These are phyloP conservation scores for Cossypha niveicapilla DNA, from an alignment of 2,797 vertebrate species.

Conservation along the genomic window DNA sequence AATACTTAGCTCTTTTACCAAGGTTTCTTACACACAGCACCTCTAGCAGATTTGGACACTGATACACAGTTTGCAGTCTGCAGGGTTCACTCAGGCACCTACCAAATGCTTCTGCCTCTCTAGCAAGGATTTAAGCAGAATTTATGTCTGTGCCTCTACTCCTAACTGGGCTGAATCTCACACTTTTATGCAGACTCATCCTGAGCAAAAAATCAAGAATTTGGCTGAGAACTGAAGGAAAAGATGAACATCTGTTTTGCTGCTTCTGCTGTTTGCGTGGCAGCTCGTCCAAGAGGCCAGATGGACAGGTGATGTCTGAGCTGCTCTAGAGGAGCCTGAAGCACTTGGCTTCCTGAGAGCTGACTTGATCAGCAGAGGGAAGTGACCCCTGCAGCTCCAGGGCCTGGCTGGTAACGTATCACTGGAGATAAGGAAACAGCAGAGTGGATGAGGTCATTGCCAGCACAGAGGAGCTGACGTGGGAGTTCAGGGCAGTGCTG, in stretches of 20 bases:
- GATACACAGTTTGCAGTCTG: rapidly evolving
- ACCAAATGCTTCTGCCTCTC: neutral
- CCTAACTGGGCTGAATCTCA: neutral
- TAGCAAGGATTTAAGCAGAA: neutral
- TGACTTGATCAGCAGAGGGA: neutral
- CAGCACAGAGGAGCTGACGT: rapidly evolving
- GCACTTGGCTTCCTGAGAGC: neutral
- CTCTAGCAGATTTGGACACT: neutral
- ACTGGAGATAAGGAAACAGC: neutral
- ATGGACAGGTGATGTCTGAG: neutral
- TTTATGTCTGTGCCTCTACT: neutral
- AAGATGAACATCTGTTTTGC: rapidly evolving
- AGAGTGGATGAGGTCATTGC: neutral
- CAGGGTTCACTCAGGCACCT: neutral
- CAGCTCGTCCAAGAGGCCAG: neutral
- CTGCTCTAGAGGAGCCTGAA: neutral
- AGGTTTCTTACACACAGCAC: neutral
- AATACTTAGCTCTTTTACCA: neutral
- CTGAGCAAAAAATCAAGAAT: neutral
- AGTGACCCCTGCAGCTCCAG: neutral
- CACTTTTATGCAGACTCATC: neutral
- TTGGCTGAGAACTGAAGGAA: neutral
- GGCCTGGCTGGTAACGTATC: neutral
- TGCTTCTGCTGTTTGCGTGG: neutral
- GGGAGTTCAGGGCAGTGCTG: neutral